These are phyloP conservation scores for Heliconius ethilla DNA, from an alignment of 2,888 invertebrate species.

Conservation along the genomic window DNA sequence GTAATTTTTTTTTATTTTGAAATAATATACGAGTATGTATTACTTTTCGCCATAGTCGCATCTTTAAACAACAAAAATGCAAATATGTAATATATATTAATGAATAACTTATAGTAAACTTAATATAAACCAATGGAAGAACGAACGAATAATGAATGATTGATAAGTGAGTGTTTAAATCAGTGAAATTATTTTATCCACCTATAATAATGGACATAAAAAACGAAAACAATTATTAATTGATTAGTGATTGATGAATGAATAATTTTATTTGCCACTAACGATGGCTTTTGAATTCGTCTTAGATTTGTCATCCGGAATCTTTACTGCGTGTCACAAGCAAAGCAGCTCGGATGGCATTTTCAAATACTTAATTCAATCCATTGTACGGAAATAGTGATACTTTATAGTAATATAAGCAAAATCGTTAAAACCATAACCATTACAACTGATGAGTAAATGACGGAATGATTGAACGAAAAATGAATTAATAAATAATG, in stretches of 20 bases:
- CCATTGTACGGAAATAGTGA: slow-evolving; percentile 81
- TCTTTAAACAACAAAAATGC: not conserved
- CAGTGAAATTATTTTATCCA: too few species aligned
- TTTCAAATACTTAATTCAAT: slow-evolving; percentile 93
- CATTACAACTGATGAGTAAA: not conserved
- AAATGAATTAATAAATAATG: not conserved
- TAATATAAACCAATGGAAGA: too few species aligned
- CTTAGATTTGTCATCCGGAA: slow-evolving; percentile 98
- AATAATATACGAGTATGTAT: too few species aligned
- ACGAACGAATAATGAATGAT: too few species aligned
- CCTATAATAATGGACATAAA: too few species aligned
- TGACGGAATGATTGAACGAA: not conserved
- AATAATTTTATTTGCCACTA: slow-evolving; percentile 55
- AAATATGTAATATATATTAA: too few species aligned
- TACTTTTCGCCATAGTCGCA: not conserved
- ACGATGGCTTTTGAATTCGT: slow-evolving; percentile 89
- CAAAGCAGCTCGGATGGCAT: slow-evolving; percentile 94
- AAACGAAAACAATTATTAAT: too few species aligned
- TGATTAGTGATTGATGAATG: not conserved
- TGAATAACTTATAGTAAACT: too few species aligned
- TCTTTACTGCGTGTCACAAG: slow-evolving; percentile 93
- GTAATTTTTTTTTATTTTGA: too few species aligned
- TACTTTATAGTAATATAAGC: not conserved
- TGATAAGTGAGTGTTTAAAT: too few species aligned
- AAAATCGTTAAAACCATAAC: not conserved